Evolutionary conservation across 2,113 vertebrate genomes (phyloP).

Genomic region (Thamnophis sirtalis): DNA sequence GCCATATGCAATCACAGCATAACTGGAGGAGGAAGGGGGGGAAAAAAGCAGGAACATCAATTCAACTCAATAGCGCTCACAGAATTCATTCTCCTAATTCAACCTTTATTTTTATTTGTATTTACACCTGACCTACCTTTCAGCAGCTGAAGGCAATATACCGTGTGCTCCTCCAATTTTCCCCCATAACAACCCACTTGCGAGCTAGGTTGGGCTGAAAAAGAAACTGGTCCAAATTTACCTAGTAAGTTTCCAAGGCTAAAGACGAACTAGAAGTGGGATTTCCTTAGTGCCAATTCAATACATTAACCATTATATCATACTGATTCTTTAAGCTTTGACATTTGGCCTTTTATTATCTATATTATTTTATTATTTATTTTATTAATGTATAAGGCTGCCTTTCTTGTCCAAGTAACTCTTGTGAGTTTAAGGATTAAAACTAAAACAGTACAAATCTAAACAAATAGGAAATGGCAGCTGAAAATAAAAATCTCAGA

Average conservation of each 20-base stretch:
- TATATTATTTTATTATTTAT: not conserved
- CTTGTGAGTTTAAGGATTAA: not conserved
- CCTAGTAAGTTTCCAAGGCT: not conserved
- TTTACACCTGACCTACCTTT: not conserved
- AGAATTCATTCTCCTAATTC: not conserved
- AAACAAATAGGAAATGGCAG: not conserved
- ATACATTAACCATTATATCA: not conserved
- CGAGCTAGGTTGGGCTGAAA: not conserved
- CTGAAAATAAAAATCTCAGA: not conserved
- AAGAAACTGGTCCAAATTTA: not conserved
- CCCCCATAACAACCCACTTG: not conserved
- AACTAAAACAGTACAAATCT: not conserved
- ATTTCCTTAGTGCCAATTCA: not conserved
- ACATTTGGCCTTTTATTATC: not conserved
- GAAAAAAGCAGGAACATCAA: accelerated
- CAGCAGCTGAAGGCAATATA: not conserved
- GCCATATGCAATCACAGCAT: slow-evolving; percentile 81
- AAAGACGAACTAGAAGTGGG: not conserved
- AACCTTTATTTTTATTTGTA: not conserved
- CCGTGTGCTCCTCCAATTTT: not conserved
- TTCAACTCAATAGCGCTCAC: not conserved
- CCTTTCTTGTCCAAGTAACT: not conserved
- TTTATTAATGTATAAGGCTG: not conserved
- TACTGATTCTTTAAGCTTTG: not conserved
- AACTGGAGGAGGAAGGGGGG: slow-evolving; percentile 59